Evolutionary conservation across 2,888 invertebrate species (phyloP), one percentile per base, ranked within the genome.

Genomic region (Pachymerium ferrugineum): DNA sequence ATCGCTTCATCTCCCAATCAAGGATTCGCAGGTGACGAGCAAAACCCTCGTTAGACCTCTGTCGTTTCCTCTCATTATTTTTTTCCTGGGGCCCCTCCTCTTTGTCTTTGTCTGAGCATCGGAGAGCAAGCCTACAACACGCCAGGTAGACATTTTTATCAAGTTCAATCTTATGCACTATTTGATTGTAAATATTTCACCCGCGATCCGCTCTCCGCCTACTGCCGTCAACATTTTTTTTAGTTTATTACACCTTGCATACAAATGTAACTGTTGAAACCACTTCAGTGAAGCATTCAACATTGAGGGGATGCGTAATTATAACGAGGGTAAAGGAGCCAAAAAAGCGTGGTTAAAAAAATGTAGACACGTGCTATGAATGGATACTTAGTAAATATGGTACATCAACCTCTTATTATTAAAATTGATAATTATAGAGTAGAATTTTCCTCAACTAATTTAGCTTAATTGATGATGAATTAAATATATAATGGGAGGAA

Each of bases 151-250:
- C 62, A 62, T 62, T 62, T 62, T 62, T 62, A 62, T 62, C 62
- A 62, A 62, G 62, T 62, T 3, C 28, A 22, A 62, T 62, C 62
- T 62, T 62, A 62, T 62, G 62, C 62, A 62, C 62, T 62, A 28
- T 28, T 62, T 62, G 62, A 62, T 62, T 62, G 62, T 62, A 62
- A 62, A 62, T 62, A 28, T 62, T 62, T 62, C 28, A 62, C 62
- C 22, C 62, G 25, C 14, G 62, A 12, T 62, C 62, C 28, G 25
- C 62, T 28, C 28, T 28, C 62, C 22, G 25, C 62, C 25, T 28
- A 25, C 62, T 62, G 62, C 62, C 62, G 62, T 62, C 62, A 62
- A 28, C 22, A 14, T 62, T 62, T n/a, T n/a, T n/a, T n/a, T 62
- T 62, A n/a, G 62, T 62, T 62, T 62, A 62, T 62, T 28, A 28